Base-by-base conservation (phyloP, 2,888 invertebrate genomes). In the Galeopsomyia nigrocyanea region DNA sequence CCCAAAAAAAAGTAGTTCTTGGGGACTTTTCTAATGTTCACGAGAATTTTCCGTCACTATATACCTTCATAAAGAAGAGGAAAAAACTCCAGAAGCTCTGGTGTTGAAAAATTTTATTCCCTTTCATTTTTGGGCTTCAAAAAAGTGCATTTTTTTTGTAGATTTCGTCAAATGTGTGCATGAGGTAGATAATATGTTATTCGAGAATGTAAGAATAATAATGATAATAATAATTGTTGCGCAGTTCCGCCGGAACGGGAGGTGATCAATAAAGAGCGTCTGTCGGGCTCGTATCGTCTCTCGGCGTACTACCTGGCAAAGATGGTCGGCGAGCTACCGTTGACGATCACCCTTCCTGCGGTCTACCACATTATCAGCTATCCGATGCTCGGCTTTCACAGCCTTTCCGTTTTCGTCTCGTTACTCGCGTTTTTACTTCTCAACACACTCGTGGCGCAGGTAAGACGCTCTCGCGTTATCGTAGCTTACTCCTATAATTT, bases 231-330 rank as follows among this genome's bases (percentile, higher is more conserved):
- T 39, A 10, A 10, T 39, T 39, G 39, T 39, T 39, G 39, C 39
- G 5, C 87, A 94, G 94, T 94, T 89, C 94, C 94, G 69, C 90
- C 92, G 62, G 94, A 94, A 86, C 89, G 92, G 77, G 92, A 92
- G 87, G 93, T 95, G 51, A 92, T 94, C 77, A 92, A 92, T 84
- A 94, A 94, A 84, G 94, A 95, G 84, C 88, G 94, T 71, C 89
- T 91, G 77, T 92, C 93, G 16, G 94, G 94, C 61, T 92, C 93
- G 49, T 95, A 94, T 83, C 89, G 94, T 68, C 87, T 94, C 65
- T 93, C 93, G 10, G 93, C 94, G 50, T 95, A 94, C 83, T 94
- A 94, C 86, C 85, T 94, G 82, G 93, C 94, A 74, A 94, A 94
- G 87, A 93, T 93, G 92, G 90, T 92, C 75, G 93, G 94, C 71